Conservation (phyloP, 2,113 vertebrate species). For the Lipophrys pholis region DNA sequence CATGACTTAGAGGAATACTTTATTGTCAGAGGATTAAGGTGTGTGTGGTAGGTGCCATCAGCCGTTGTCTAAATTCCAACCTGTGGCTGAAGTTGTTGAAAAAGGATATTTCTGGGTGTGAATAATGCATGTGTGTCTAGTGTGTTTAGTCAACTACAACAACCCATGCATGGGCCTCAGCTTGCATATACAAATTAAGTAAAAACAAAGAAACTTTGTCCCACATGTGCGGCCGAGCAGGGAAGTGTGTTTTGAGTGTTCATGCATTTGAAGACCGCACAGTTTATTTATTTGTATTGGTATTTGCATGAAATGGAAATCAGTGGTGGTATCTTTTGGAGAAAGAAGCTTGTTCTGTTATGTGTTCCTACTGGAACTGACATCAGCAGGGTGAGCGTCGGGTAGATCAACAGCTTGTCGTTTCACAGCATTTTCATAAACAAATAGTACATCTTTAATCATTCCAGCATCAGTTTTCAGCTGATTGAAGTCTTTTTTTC, state of each 20-base stretch:
- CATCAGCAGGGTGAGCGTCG: too few species aligned
- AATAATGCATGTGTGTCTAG: not conserved
- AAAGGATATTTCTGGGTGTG: slow-evolving; percentile 11
- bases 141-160: not conserved
- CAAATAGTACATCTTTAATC: too few species aligned
- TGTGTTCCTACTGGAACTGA: too few species aligned
- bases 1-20: not conserved
- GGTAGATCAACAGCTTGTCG: too few species aligned
- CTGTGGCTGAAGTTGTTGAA: not conserved
- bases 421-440: too few species aligned
- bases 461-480: too few species aligned
- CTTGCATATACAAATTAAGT: too few species aligned
- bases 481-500: too few species aligned
- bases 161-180: too few species aligned
- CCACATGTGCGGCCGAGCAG: not conserved
- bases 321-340: too few species aligned
- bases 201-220: not conserved
- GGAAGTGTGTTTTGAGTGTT: slow-evolving; percentile 9
- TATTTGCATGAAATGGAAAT: slow-evolving; percentile 16
- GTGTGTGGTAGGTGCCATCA: not conserved
- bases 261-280: not conserved
- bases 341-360: not conserved
- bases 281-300: slow-evolving; percentile 10
- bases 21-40: not conserved
- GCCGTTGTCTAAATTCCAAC: not conserved